phyloP scores from a whole-genome alignment of 2,888 invertebrate species.

The Tetropium fuscum region DNA sequence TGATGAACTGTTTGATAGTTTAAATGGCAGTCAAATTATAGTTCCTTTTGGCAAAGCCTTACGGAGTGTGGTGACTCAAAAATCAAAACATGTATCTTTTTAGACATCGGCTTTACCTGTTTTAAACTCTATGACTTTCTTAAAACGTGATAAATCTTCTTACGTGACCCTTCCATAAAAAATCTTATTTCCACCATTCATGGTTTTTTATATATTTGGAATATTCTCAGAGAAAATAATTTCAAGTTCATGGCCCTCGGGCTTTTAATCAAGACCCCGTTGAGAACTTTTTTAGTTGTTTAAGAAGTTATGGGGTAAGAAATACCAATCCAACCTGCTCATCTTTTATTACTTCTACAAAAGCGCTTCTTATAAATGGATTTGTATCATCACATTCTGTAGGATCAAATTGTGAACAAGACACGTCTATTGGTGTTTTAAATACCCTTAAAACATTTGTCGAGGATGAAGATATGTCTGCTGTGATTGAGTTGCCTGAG shows the following conservation, averaged over 20 bases:
- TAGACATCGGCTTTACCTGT: background rate
- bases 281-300: constrained; percentile 34
- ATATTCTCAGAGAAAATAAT: background rate
- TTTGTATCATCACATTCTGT: constrained; percentile 7
- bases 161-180: background rate
- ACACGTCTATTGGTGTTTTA: constrained; percentile 5
- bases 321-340: constrained; percentile 34
- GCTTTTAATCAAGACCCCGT: constrained; percentile 33
- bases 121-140: constrained; percentile 9
- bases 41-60: background rate
- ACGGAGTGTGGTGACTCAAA: background rate
- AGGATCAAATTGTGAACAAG: constrained; percentile 8
- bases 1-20: background rate
- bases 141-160: constrained; percentile 12
- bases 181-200: constrained; percentile 5
- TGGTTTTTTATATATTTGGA: constrained; percentile 15
- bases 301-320: constrained; percentile 32
- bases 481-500: background rate
- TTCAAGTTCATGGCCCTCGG: constrained; percentile 8
- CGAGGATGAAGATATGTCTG: background rate
- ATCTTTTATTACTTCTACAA: constrained; percentile 29
- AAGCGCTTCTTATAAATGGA: constrained; percentile 14
- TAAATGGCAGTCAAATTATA: constrained; percentile 1
- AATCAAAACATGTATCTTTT: background rate
- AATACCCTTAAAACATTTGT: constrained; percentile 25